These are phyloP conservation scores for Hestina assimilis DNA, from an alignment of 1,140 invertebrate species.

Conservation along the genomic window DNA sequence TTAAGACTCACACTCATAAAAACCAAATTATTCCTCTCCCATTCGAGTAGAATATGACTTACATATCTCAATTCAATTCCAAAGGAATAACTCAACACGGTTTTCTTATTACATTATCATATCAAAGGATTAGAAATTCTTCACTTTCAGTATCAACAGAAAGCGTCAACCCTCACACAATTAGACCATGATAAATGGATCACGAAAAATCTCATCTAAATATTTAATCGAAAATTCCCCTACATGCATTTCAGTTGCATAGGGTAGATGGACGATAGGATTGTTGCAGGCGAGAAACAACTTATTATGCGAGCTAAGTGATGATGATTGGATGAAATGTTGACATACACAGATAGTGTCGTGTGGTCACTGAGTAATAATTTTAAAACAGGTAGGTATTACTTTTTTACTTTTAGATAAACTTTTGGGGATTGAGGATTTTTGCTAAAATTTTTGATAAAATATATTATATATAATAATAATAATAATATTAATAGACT, in stretches of 20 bases:
- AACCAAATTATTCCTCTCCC: too few species aligned
- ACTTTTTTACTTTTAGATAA: too few species aligned
- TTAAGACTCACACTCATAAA: too few species aligned
- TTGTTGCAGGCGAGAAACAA: constrained; percentile 24
- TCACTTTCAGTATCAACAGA: constrained; percentile 44
- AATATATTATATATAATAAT: too few species aligned
- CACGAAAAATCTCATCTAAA: constrained; percentile 76
- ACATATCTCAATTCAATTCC: constrained; percentile 19
- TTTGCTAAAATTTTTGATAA: too few species aligned
- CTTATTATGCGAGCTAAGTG: constrained; percentile 22
- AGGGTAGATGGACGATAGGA: constrained; percentile 22
- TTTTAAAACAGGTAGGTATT: too few species aligned
- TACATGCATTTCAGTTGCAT: constrained; percentile 50
- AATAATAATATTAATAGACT: too few species aligned
- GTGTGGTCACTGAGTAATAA: background rate
- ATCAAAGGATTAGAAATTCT: constrained; percentile 65
- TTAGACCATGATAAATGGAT: constrained; percentile 76
- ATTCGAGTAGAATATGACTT: too few species aligned
- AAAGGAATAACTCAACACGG: constrained; percentile 5
- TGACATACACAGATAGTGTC: too few species aligned
- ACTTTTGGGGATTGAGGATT: too few species aligned
- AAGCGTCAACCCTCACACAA: constrained; percentile 58
- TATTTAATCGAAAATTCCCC: constrained; percentile 76
- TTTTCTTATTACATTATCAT: constrained; percentile 71
- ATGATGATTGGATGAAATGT: constrained; percentile 13